phyloP scores from a whole-genome alignment of 2,797 vertebrate species.

The Gymnothorax reevesii region DNA sequence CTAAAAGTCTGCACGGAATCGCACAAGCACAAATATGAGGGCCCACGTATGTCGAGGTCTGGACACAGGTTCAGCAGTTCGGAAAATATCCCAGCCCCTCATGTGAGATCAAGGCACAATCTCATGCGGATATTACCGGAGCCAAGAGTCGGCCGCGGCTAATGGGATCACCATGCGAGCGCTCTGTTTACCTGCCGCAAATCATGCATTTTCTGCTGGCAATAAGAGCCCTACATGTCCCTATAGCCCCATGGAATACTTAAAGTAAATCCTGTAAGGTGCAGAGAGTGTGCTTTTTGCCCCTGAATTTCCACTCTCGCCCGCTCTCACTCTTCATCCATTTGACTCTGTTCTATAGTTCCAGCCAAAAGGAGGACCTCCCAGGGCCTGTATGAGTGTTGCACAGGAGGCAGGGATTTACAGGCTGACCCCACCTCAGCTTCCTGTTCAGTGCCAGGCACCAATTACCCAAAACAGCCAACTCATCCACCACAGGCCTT shows the following conservation, averaged over 20 bases:
- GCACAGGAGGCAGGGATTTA: not conserved
- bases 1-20: not conserved
- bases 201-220: conserved; percentile 21
- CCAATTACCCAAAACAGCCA: not conserved
- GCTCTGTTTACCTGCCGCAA: conserved; percentile 12
- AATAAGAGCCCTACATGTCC: not conserved
- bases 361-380: not conserved
- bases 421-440: not conserved
- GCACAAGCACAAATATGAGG: not conserved
- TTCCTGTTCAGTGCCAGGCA: not conserved
- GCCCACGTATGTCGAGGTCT: not conserved
- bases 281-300: not conserved
- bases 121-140: not conserved
- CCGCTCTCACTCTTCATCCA: not conserved
- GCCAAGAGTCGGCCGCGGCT: not conserved
- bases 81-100: conserved; percentile 22
- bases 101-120: conserved; percentile 28
- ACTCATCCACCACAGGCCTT: not conserved
- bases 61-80: conserved; percentile 26
- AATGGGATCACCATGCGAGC: conserved; percentile 31
- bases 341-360: not conserved
- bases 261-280: conserved; percentile 4
- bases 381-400: not conserved
- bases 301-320: conserved; percentile 1
- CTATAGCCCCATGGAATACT: not conserved